Evolutionary conservation across 1,140 invertebrate genomes (phyloP), one percentile per base, ranked within the genome.

Genomic region (Mya arenaria): DNA sequence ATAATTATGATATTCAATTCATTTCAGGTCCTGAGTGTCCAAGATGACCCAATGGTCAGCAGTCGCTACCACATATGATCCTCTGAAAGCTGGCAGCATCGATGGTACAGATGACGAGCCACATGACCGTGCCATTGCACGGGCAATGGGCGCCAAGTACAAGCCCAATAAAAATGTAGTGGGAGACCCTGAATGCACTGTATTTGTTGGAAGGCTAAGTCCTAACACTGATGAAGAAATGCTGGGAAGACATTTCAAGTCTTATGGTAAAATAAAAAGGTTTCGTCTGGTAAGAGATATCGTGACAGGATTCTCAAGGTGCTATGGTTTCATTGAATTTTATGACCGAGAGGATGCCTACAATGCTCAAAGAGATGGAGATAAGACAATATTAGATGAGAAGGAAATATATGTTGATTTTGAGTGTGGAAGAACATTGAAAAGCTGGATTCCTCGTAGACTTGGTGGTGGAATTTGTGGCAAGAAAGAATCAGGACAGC

Each of bases 271-370:
- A 84, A 95, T 98, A 30, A 87, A 94, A 56, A 94, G 94, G 13
- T 95, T 95, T 48, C 94, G 95, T 75, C 86, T 98, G 10, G 95
- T 98, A 23, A 94, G 95, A 86, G 96, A 97, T 87, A 94, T 97
- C 71, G 95, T 98, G 0, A 98, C 97, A 6, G 97, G 97, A 0
- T 94, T 95, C 83, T 96, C 96, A 0, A 95, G 96, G 91, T 94
- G 96, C 58, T 98, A 98, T 93, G 97, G 95, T 5, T 98, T 98
- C 93, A 94, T 98, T 15, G 97, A 98, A 92, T 97, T 95, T 94
- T 94, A 95, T 84, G 93, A 93, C 37, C 94, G 94, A 84, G 92
- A 93, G 17, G 93, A 94, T 81, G 95, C 96, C 34, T 92, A 94
- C 58, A 93, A 93, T 82, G 96, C 96, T 5, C 92, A 95, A 39